Evolutionary conservation across 2,113 vertebrate genomes (phyloP), one percentile per base, ranked within the genome.

Genomic region (Mesembrinibis cayennensis): DNA sequence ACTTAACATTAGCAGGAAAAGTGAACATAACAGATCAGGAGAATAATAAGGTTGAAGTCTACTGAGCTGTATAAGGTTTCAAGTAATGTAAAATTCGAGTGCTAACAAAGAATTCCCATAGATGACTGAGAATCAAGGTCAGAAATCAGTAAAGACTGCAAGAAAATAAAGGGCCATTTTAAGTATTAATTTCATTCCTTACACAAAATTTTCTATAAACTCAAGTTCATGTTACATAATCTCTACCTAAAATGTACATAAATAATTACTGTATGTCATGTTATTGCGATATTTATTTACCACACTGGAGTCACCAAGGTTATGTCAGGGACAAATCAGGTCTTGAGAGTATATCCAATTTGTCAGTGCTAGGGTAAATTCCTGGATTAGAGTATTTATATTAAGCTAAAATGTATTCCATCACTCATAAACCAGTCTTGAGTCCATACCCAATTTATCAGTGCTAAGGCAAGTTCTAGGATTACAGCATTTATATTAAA

Each of bases 351-450:
- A 52, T 32, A 89, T 12, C 5, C 13, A 30, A 16, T 90, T 77
- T 89, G 13, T 66, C 49, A 62, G 16, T 47, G 29, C 20, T 77
- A 81, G 4, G 42, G 27, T 61, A 63, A 94, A 66, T 89, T 74
- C 71, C 40, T 63, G 34, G 4, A 82, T 91, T 59, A 66, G 44
- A 65, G 29, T 56, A 86, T 58, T 88, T 81, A 27, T 56, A 72
- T 77, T 55, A 89, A 71, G n/a, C n/a, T 58, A 83, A 81, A 96
- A 89, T 38, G 8, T 70, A 34, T 72, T 49, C 53, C 34, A 69
- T 92, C 93, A 81, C 59, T 95, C 80, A 95, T 20, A 94, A 82
- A 58, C 44, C 25, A 81, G 29, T 92, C 42, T 62, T 87, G 42
- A 87, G 47, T 15, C 36, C 9, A 45, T 32, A 58, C 5, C 5